phyloP scores from a whole-genome alignment of 2,888 invertebrate species.

The Cerceris rybyensis region DNA sequence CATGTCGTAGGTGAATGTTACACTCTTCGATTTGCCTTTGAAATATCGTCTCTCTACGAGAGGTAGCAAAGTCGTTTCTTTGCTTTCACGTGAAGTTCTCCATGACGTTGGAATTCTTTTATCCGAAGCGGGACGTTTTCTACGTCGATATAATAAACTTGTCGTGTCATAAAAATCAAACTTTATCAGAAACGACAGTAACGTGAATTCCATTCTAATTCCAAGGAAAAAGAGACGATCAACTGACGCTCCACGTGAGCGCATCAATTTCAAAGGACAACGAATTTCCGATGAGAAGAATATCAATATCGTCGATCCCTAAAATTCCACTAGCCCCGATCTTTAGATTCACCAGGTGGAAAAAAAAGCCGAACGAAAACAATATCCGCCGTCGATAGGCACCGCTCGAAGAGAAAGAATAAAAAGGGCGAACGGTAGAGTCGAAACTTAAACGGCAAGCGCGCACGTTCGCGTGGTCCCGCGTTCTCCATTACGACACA shows the following conservation, averaged over 20 bases:
- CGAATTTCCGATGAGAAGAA: background rate
- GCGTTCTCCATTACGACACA: conserved; percentile 38
- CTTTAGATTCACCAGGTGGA: background rate
- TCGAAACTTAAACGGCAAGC: conserved; percentile 4
- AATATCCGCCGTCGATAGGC: conserved; percentile 20
- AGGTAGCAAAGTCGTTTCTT: conserved; percentile 28
- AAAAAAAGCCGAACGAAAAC: background rate
- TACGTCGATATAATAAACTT: conserved; percentile 28
- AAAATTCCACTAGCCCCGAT: background rate
- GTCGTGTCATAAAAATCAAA: conserved; percentile 1
- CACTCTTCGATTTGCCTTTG: conserved; percentile 32
- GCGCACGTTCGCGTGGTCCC: background rate
- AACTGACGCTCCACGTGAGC: background rate
- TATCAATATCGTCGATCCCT: background rate
- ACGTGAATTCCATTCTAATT: background rate
- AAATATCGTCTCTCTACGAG: conserved; percentile 38
- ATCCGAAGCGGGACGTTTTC: conserved; percentile 28
- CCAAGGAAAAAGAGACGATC: background rate
- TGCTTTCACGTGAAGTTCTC: conserved; percentile 44
- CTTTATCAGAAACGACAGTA: background rate
- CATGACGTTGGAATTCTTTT: conserved; percentile 40
- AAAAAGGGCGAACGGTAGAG: conserved; percentile 3
- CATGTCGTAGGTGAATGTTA: background rate
- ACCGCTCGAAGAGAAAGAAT: conserved; percentile 15
- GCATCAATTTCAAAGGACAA: background rate